Conservation (phyloP, 2,888 invertebrate species). For the Drosophila picticornis region DNA sequence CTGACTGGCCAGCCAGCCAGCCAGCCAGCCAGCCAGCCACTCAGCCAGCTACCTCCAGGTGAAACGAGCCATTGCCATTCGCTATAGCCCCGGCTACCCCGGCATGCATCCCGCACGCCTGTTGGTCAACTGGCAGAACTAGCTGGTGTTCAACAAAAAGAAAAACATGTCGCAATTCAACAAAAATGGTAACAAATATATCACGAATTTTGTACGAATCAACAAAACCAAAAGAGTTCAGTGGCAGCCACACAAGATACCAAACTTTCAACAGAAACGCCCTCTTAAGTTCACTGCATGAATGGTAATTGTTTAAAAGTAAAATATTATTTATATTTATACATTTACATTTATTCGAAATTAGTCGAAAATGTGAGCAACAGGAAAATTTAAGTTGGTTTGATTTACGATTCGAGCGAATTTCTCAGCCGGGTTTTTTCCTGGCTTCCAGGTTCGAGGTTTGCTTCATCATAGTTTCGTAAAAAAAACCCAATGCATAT, state of each 20-base stretch:
- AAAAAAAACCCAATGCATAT: neutral
- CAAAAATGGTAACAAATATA: constrained; percentile 53
- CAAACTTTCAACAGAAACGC: constrained; percentile 16
- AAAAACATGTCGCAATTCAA: constrained; percentile 59
- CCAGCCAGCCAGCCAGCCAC: constrained; percentile 18
- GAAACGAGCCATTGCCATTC: constrained; percentile 38
- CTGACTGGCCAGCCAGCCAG: constrained; percentile 21
- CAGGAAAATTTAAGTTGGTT: neutral
- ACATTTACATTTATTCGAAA: neutral
- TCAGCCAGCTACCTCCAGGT: constrained; percentile 8
- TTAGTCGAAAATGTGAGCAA: neutral
- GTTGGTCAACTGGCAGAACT: constrained; percentile 60
- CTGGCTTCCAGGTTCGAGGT: neutral
- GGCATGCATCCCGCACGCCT: neutral
- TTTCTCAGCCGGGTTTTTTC: neutral
- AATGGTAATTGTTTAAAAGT: constrained; percentile 15
- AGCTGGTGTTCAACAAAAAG: constrained; percentile 36
- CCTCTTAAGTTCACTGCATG: constrained; percentile 14
- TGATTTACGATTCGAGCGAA: neutral
- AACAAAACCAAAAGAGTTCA: constrained; percentile 28
- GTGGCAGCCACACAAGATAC: constrained; percentile 32
- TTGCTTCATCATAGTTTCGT: neutral
- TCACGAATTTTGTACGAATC: constrained; percentile 12
- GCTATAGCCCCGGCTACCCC: neutral
- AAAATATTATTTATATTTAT: neutral